These are phyloP conservation scores for Saccopteryx leptura DNA, from an alignment of 2,113 vertebrate species.

Conservation along the genomic window DNA sequence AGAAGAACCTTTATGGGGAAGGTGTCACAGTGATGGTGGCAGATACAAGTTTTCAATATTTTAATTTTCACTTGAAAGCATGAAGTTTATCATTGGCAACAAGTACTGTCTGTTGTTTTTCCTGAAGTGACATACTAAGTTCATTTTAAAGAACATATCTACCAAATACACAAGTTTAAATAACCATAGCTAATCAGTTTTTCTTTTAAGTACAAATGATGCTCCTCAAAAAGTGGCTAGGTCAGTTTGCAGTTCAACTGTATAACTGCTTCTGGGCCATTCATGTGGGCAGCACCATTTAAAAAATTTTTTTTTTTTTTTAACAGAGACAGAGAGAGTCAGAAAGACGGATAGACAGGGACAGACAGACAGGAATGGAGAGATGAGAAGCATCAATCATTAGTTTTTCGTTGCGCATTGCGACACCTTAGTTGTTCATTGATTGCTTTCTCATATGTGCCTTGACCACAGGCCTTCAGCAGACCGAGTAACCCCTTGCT, in stretches of 20 bases:
- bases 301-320: too few species aligned
- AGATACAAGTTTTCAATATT: neutral
- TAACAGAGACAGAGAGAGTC: too few species aligned
- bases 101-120: neutral
- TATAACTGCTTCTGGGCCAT: neutral
- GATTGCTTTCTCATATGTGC: too few species aligned
- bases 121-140: neutral
- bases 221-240: neutral
- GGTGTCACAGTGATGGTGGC: neutral
- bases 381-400: too few species aligned
- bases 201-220: neutral
- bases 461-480: too few species aligned
- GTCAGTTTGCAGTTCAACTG: neutral
- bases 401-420: too few species aligned
- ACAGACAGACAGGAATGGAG: too few species aligned
- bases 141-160: neutral
- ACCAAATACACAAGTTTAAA: neutral
- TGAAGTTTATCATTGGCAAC: neutral
- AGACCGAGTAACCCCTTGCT: too few species aligned
- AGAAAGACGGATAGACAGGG: too few species aligned
- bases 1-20: neutral
- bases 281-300: too few species aligned
- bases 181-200: neutral
- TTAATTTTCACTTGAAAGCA: conserved; percentile 40
- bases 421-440: too few species aligned